Percentiles rank a stretch among this genome's conserved stretches.
Evolutionary conservation across 2,113 vertebrate species (phyloP).

Genomic region (Trichomycterus rosablanca): DNA sequence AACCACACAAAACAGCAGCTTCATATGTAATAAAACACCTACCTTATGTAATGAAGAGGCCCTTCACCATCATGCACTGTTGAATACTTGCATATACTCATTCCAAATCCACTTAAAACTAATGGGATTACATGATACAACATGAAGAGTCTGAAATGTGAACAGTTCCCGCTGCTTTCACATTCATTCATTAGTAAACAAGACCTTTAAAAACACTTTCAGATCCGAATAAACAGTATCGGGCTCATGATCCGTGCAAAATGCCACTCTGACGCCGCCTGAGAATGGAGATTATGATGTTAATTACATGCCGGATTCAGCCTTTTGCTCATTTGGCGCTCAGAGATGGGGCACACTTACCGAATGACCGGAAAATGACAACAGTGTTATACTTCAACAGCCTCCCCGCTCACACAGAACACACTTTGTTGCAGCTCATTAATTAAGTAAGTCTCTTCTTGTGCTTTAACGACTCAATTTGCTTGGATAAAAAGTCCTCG

Average conservation of each 20-base stretch:
- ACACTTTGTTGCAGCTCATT: neutral
- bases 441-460: neutral
- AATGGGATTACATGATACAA: slow-evolving; percentile 11
- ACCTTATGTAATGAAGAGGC: slow-evolving; percentile 32
- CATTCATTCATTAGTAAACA: slow-evolving; percentile 13
- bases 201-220: slow-evolving; percentile 4
- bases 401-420: slow-evolving; percentile 17
- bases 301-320: slow-evolving; percentile 39
- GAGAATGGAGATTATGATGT: slow-evolving; percentile 24
- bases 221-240: slow-evolving; percentile 18
- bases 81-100: slow-evolving; percentile 17
- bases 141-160: slow-evolving; percentile 1
- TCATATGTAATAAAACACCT: slow-evolving; percentile 33
- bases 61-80: slow-evolving; percentile 10
- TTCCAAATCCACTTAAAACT: slow-evolving; percentile 27
- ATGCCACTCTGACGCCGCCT: slow-evolving; percentile 11
- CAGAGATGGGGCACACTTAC: slow-evolving; percentile 57
- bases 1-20: neutral
- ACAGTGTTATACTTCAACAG: slow-evolving; percentile 48
- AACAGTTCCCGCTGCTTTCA: slow-evolving; percentile 4
- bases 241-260: slow-evolving; percentile 19
- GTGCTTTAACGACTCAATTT: neutral
- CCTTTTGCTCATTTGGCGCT: slow-evolving; percentile 39
- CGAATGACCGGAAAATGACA: slow-evolving; percentile 56
- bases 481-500: neutral